Percentiles rank a stretch among this genome's conserved stretches.
phyloP scores from a whole-genome alignment of 2,888 invertebrate genomes.

The Acrobasis consociella region DNA sequence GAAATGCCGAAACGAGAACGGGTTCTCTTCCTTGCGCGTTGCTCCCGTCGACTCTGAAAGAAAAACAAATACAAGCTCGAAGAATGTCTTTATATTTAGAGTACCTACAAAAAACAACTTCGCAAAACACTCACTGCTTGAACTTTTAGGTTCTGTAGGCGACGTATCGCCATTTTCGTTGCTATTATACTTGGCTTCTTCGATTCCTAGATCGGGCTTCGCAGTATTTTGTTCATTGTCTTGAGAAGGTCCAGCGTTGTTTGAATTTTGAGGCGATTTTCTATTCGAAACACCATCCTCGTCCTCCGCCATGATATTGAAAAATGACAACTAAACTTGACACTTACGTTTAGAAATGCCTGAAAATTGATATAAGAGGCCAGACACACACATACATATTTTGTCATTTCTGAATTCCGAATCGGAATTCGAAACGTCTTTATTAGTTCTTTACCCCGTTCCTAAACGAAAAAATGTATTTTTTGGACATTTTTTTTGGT shows the following conservation, averaged over 20 bases:
- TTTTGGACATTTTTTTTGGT: no score
- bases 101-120: slow-evolving; percentile 73
- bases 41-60: slow-evolving; percentile 72
- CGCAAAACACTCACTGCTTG: slow-evolving; percentile 73
- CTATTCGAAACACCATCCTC: slow-evolving; percentile 79
- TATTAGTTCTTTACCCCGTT: no score
- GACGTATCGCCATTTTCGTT: slow-evolving; percentile 67
- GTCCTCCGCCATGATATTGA: slow-evolving; percentile 81
- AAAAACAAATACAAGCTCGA: slow-evolving; percentile 48
- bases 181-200: slow-evolving; percentile 72
- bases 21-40: slow-evolving; percentile 86
- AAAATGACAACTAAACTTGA: slow-evolving; percentile 62
- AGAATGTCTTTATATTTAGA: slow-evolving; percentile 67
- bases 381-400: no score
- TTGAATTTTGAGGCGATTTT: slow-evolving; percentile 74
- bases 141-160: slow-evolving; percentile 65
- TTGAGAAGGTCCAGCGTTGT: slow-evolving; percentile 60
- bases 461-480: no score
- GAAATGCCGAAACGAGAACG: slow-evolving; percentile 94
- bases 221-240: slow-evolving; percentile 67
- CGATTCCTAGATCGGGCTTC: slow-evolving; percentile 77
- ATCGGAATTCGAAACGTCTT: no score
- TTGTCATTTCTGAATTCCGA: no score
- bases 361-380: no score
- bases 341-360: slow-evolving; percentile 45